Evolutionary conservation across 2,888 invertebrate species (phyloP), one percentile per base, ranked within the genome.

Genomic region (Plebejus argus): DNA sequence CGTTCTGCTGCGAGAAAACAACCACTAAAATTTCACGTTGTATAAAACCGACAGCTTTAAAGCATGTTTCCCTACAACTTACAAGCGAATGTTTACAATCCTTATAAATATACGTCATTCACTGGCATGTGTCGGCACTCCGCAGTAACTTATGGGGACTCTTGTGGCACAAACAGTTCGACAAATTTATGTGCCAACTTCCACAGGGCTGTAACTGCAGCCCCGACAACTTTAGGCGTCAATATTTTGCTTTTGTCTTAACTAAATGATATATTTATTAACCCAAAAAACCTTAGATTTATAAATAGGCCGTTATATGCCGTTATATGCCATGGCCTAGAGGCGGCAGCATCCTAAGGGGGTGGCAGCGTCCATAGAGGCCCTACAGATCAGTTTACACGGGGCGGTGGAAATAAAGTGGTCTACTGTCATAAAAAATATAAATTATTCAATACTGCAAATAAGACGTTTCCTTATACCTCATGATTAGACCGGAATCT

Each of bases 151-250:
- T 91, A 91, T 89, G 89, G 91, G 87, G 87, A 86, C 89, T 88
- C 89, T 90, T 91, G 89, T 88, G 84, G 86, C 86, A 87, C 90
- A 89, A 90, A 91, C 89, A 90, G 87, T 86, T 82, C 84, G 85
- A 86, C 86, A 87, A 91, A 91, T 91, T 91, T 92, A 90, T 91
- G 90, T 89, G 86, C 89, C 83, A 91, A 91, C 89, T 92, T 90
- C 86, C 82, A 85, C 82, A 80, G 84, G 85, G 85, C 85, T 84
- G 83, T 84, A 85, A 82, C 83, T 82, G 82, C 82, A 84, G 85
- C 85, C 83, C 86, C 86, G 86, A 87, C 83, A 89, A 88, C 87
- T 87, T 78, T 66, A 18, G 15, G 5, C 6, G 4, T 23, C 66
- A 18, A 66, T 66, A 33, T 66, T 66, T 28, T 33, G 4, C 66